phyloP scores from a whole-genome alignment of 2,797 vertebrate genomes.

The Pygocentrus nattereri region DNA sequence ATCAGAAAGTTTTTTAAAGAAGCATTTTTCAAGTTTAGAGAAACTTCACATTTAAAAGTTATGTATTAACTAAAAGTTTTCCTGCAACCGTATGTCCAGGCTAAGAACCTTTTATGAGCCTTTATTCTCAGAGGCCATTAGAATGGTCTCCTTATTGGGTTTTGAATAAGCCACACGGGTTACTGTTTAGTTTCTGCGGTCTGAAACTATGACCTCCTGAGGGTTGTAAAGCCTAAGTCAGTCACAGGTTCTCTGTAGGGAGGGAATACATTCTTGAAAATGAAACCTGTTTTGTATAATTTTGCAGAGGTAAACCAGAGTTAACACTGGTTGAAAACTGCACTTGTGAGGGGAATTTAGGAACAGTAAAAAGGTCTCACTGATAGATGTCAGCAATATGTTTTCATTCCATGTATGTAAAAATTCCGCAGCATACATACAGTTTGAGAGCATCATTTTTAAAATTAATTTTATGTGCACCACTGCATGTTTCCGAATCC shows the following conservation, averaged over 20 bases:
- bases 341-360: not conserved
- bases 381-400: not conserved
- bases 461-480: not conserved
- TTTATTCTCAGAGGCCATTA: not conserved
- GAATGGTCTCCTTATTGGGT: not conserved
- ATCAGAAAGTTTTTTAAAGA: too few species aligned
- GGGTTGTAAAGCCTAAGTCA: not conserved
- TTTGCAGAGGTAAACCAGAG: too few species aligned
- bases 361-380: not conserved
- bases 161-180: not conserved
- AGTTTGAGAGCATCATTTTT: not conserved
- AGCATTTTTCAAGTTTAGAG: not conserved
- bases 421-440: not conserved
- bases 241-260: not conserved
- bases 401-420: not conserved
- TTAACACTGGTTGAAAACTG: not conserved
- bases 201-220: not conserved
- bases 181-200: not conserved
- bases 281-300: not conserved
- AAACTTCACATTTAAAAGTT: too few species aligned
- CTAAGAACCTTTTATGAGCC: not conserved
- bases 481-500: not conserved
- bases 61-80: not conserved
- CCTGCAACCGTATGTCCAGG: not conserved
- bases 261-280: not conserved